Evolutionary conservation across 1,140 invertebrate genomes (phyloP), one percentile per base, ranked within the genome.

Genomic region (Euwallacea fornicatus): DNA sequence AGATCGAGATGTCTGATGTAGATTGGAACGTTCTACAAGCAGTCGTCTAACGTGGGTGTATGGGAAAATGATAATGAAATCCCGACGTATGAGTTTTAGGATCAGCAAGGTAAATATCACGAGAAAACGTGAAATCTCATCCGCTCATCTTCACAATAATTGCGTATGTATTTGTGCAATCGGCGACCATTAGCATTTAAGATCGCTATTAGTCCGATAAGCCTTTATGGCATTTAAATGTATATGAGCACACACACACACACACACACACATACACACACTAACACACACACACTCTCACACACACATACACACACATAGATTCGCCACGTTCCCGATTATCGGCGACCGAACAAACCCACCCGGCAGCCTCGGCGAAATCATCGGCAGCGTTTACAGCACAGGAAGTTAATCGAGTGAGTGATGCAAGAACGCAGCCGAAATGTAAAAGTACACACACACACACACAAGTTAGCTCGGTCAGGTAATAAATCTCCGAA

Each of bases 81-180:
- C 33, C 42, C 7, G 42, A 50, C 46, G 6, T 50, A 33, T 33
- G 21, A 33, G 21, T 33, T 33, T 33, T 33, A 33, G 21, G 21
- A 4, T 33, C 21, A 33, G 21, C 21, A 33, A 33, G 21, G 21
- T 33, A 33, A 33, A 33, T 33, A 33, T 33, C 21, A 33, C 21
- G 21, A 33, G 21, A 33, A 33, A 33, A 33, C 21, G 21, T 33
- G 21, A 33, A 33, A 33, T 50, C 13, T 50, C 46, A 50, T 10
- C 13, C 46, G 11, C 16, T 56, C 54, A 56, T 56, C 68, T 64
- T 43, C 15, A 46, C 68, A 70, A 69, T 67, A 62, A 70, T 70
- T 70, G 68, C 60, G 56, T 64, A 70, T 64, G 64, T 70, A 70
- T 64, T 70, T 70, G 68, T 70, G 68, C 68, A 70, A 70, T 70